Base-by-base conservation (phyloP, 1,140 invertebrate genomes). In the Aphelinus atriplicis region DNA sequence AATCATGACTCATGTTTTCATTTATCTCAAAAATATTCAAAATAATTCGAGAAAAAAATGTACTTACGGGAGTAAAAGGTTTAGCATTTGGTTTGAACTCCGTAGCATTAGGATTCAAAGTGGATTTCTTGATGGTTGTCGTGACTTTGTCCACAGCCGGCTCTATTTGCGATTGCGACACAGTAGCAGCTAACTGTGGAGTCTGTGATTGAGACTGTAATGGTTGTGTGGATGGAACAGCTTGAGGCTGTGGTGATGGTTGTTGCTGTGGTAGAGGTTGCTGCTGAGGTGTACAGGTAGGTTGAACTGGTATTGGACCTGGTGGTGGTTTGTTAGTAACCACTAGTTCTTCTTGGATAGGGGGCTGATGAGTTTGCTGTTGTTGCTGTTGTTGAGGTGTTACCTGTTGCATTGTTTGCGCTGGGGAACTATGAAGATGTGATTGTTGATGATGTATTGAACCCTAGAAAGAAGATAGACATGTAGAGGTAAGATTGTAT, bases 81-180 rank as follows among this genome's bases (percentile, higher is more conserved):
- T 96, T 96, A 45, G 94, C 92, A 81, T 93, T 93, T 43, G 95
- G 95, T 90, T 96, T 96, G 88, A 96, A 96, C 88, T 95, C 94
- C 86, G 96, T 96, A 42, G 95, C 95, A 84, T 96, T 94, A 50
- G 95, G 95, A 90, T 96, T 96, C 51, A 96, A 89, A 1, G 91
- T 95, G 42, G 93, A 95, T 82, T 94, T 94, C 81, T 94, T 94
- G 47, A 93, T 87, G 43, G 91, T 90, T 62, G 87, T 89, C 3
- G 90, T 89, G 57, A 90, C 89, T 79, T 93, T 93, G 47, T 93
- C 92, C 7, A 89, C 81, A 45, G 69, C 3, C 5, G 86, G 81
- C 80, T 86, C 83, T 77, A 83, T 78, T 55, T 80, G 79, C 62
- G 82, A 75, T 57, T 86, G 83, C 53, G 88, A 83, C 71, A 78